Evolutionary conservation across 2,797 vertebrate species (phyloP), one percentile per base, ranked within the genome.

Genomic region (Paratrypauchen microcephalus): DNA sequence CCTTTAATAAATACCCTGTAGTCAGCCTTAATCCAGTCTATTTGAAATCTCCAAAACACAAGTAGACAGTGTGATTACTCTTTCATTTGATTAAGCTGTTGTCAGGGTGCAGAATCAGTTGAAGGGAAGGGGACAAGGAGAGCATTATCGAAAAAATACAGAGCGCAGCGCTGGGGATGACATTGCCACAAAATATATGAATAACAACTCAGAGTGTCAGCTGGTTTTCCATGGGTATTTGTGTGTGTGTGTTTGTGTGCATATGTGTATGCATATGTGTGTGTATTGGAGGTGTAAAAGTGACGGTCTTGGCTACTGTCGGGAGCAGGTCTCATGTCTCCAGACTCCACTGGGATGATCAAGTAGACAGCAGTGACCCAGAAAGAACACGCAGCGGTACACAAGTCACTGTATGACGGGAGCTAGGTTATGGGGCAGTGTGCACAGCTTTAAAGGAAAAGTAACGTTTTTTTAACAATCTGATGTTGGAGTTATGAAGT

Each of bases 141-240:
- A 82, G 68, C 47, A 74, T 28, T 78, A 48, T 32, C 69, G 16
- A 36, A 73, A 30, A 70, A 72, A 69, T 56, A 11, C 62, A 47
- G 18, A 81, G 82, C 71, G 28, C 39, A 74, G 77, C 69, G 77
- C 79, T 32, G 70, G 81, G 82, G 78, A 76, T 78, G 82, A 84
- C 80, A 78, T 72, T 84, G 86, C 88, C 88, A 86, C 84, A 88
- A 85, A 91, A 88, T 80, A 83, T 85, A 83, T 86, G 86, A 87
- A 86, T 88, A 88, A 85, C 82, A 88, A 82, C 78, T 69, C 74
- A 67, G 65, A 72, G 76, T 83, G 82, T 89, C 81, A 85, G 84
- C 79, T 82, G 75, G 69, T 90, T 73, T 81, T 67, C 66, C 62
- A 63, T 77, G 69, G 74, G 47, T 73, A 39, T 74, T 65, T 64